These are phyloP conservation scores for Drymonia ruficornis DNA, from an alignment of 2,888 invertebrate genomes.

Conservation along the genomic window DNA sequence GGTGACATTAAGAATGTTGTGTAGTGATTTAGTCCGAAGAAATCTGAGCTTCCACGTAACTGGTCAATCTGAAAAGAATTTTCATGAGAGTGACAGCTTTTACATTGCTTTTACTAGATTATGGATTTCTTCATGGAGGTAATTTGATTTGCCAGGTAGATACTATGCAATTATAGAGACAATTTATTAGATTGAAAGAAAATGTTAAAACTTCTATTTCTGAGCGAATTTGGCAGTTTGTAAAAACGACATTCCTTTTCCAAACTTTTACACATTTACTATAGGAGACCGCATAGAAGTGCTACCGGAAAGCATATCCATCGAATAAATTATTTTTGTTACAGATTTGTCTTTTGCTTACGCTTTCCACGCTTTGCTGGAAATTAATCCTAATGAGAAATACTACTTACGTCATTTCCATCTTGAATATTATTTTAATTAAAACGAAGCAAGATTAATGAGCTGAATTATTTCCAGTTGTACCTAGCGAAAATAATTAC, in stretches of 20 bases:
- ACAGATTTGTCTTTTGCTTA: not conserved
- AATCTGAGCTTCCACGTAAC: constrained; percentile 79
- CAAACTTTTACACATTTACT: too few species aligned
- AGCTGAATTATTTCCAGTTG: not conserved
- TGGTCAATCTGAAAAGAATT: constrained; percentile 57
- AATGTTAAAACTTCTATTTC: too few species aligned
- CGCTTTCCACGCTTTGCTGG: not conserved
- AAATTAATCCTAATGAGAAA: not conserved
- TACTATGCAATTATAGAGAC: too few species aligned
- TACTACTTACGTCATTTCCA: not conserved
- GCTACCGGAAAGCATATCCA: too few species aligned
- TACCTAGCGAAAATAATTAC: not conserved
- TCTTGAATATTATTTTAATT: not conserved
- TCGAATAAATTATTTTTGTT: not conserved
- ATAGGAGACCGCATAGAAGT: too few species aligned
- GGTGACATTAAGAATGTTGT: constrained; percentile 72
- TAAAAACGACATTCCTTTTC: too few species aligned
- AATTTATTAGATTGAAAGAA: too few species aligned
- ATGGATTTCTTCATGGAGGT: too few species aligned
- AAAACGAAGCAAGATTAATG: not conserved
- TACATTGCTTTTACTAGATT: too few species aligned
- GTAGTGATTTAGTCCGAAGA: constrained; percentile 86
- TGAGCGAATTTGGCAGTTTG: too few species aligned
- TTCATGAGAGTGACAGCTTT: not conserved
- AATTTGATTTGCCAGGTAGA: too few species aligned